Evolutionary conservation across 2,797 vertebrate genomes (phyloP).

Genomic region (Phrynocephalus vlangalii): DNA sequence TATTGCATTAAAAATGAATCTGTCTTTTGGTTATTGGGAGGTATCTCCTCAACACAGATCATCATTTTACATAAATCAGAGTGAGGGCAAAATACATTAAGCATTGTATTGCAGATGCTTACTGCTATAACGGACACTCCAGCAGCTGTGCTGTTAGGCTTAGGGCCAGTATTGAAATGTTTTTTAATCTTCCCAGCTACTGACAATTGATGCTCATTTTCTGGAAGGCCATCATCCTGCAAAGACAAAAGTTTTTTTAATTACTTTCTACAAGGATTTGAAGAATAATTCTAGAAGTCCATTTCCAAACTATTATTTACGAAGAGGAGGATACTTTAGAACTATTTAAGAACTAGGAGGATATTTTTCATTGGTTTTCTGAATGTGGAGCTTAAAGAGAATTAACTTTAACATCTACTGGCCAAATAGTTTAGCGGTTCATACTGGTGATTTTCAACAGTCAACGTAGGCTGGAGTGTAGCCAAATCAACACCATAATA

Average conservation of each 20-base stretch:
- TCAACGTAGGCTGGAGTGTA: background rate
- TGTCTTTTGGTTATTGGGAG: constrained; percentile 48
- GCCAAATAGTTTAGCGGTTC: no score
- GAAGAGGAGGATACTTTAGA: background rate
- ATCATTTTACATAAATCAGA: constrained; percentile 46
- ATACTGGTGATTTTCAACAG: background rate
- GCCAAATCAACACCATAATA: background rate
- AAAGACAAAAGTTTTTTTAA: constrained; percentile 31
- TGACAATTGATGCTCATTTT: constrained; percentile 92
- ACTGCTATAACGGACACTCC: constrained; percentile 97
- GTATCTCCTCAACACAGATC: constrained; percentile 46
- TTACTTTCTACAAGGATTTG: background rate
- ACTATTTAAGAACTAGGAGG: background rate
- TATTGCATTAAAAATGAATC: constrained; percentile 55
- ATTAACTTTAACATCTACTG: background rate
- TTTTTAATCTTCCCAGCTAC: constrained; percentile 98
- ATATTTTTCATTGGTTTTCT: background rate
- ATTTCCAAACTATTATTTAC: background rate
- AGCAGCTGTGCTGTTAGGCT: constrained; percentile 88
- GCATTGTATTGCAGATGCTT: constrained; percentile 85
- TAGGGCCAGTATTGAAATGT: constrained; percentile 93
- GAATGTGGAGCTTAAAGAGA: background rate
- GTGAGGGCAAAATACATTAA: constrained; percentile 45
- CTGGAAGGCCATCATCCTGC: constrained; percentile 90
- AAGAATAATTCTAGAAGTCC: constrained; percentile 26